Evolutionary conservation across 2,113 vertebrate genomes (phyloP).

Genomic region (Tychaedon coryphoeus): DNA sequence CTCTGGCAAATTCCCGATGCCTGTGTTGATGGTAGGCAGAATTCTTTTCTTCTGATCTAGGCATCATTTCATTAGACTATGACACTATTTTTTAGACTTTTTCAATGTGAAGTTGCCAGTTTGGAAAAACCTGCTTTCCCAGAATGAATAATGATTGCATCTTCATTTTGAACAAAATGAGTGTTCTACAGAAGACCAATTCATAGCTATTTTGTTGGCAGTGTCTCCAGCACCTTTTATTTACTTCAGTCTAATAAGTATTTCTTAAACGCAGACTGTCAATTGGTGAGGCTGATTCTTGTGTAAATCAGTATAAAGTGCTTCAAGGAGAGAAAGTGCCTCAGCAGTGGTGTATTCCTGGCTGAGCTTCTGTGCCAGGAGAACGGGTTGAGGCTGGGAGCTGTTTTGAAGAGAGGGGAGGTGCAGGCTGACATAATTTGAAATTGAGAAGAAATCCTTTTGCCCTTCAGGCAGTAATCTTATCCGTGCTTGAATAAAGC

Average conservation of each 20-base stretch:
- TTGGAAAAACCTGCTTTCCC: neutral
- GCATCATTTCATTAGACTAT: neutral
- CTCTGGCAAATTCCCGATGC: constrained; percentile 16
- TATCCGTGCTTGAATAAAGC: neutral
- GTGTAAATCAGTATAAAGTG: neutral
- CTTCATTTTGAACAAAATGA: neutral
- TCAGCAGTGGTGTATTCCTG: neutral
- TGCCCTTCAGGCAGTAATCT: neutral
- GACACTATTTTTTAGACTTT: neutral
- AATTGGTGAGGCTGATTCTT: neutral
- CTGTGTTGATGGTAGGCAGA: constrained; percentile 1
- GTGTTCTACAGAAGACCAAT: neutral
- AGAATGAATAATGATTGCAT: neutral
- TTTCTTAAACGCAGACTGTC: neutral
- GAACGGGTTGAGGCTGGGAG: neutral
- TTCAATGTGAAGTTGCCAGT: neutral
- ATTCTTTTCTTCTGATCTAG: neutral
- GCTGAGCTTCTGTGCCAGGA: neutral
- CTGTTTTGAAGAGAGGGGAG: neutral
- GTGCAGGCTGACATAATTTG: neutral
- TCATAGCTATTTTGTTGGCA: neutral
- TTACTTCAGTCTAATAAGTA: neutral
- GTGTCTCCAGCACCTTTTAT: neutral
- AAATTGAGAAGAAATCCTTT: constrained; percentile 25
- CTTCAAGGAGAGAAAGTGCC: neutral